Evolutionary conservation across 1,140 invertebrate species (phyloP).

Genomic region (Muscidifurax raptorellus): DNA sequence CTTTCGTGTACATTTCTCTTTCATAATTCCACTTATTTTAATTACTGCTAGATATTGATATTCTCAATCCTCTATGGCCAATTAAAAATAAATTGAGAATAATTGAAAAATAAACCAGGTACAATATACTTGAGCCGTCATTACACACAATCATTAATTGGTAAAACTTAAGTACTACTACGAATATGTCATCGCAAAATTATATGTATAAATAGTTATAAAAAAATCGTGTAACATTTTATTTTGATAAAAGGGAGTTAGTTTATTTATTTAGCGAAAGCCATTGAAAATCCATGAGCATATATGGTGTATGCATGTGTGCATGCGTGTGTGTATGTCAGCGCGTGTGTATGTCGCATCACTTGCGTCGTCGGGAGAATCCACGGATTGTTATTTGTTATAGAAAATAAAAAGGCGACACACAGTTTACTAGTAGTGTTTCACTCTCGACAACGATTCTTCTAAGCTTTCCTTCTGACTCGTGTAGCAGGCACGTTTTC

Average conservation of each 20-base stretch:
- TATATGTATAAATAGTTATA: conserved; percentile 4
- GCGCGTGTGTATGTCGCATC: not conserved
- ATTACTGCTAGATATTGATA: not conserved
- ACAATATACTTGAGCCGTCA: not conserved
- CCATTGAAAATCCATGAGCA: conserved; percentile 30
- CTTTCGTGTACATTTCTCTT: not conserved
- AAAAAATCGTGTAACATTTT: not conserved
- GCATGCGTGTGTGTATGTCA: not conserved
- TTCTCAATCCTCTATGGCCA: not conserved
- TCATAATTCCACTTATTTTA: not conserved
- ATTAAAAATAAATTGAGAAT: not conserved
- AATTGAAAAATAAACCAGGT: not conserved
- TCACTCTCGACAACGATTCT: conserved; percentile 55
- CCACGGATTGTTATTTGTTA: conserved; percentile 60
- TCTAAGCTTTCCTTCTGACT: conserved; percentile 60
- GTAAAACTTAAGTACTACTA: conserved; percentile 11
- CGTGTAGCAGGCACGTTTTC: conserved; percentile 75
- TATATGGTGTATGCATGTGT: not conserved
- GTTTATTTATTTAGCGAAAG: not conserved
- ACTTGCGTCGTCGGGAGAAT: conserved; percentile 54
- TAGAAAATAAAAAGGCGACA: conserved; percentile 71
- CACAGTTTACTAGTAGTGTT: conserved; percentile 20
- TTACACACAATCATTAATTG: not conserved
- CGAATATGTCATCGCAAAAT: not conserved
- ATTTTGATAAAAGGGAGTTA: not conserved